These are phyloP conservation scores for Channa maculata DNA, from an alignment of 2,113 vertebrate genomes.

Conservation along the genomic window DNA sequence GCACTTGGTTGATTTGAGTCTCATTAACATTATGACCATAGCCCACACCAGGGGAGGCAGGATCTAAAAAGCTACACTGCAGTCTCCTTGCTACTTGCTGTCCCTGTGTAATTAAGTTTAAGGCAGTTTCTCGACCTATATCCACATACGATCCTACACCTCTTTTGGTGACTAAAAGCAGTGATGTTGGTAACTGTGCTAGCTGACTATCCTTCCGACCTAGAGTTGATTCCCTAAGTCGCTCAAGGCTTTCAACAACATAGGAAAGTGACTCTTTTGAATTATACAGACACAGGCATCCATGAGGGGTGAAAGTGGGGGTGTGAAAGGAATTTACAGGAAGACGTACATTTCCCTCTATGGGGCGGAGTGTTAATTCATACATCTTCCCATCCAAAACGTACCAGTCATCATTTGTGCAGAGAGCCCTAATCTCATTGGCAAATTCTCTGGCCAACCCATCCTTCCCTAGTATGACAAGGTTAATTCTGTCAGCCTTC, in stretches of 20 bases:
- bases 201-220: constrained; percentile 89
- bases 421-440: constrained; percentile 96
- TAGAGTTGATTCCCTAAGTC: constrained; percentile 89
- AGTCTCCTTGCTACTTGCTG: constrained; percentile 93
- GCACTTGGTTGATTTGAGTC: constrained; percentile 93
- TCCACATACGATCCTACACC: constrained; percentile 87
- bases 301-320: constrained; percentile 93
- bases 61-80: constrained; percentile 93
- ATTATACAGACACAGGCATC: constrained; percentile 97
- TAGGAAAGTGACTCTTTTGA: constrained; percentile 97
- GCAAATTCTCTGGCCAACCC: constrained; percentile 94
- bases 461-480: constrained; percentile 97
- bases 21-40: constrained; percentile 94
- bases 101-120: constrained; percentile 93
- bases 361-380: constrained; percentile 92
- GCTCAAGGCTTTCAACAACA: constrained; percentile 95
- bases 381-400: constrained; percentile 98
- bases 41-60: constrained; percentile 88
- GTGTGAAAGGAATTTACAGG: constrained; percentile 98
- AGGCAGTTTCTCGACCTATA: constrained; percentile 90
- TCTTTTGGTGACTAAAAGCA: constrained; percentile 92
- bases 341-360: constrained; percentile 95
- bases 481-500: constrained; percentile 90
- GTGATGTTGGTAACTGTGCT: constrained; percentile 87
- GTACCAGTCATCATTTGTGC: constrained; percentile 95